phyloP scores from a whole-genome alignment of 2,113 vertebrate genomes.

The Cryptomyrus ogoouensis region DNA sequence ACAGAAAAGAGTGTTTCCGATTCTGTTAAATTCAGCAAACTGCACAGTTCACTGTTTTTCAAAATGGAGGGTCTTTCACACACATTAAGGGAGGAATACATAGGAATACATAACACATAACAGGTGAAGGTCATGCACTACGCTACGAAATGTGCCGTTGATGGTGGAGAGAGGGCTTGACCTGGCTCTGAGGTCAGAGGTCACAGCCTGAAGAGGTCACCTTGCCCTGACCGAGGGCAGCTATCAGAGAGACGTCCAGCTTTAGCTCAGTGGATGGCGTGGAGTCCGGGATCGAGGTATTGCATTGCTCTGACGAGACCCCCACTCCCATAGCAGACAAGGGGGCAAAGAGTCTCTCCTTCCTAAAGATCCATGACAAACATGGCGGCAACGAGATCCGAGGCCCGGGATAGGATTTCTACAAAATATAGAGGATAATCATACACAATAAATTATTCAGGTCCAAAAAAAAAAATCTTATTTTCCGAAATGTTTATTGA shows the following conservation, averaged over 20 bases:
- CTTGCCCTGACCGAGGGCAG: background rate
- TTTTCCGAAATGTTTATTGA: conserved; percentile 79
- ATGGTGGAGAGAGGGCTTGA: background rate
- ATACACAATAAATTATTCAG: conserved; percentile 75
- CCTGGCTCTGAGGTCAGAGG: background rate
- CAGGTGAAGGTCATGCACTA: background rate
- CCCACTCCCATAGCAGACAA: conserved; percentile 16
- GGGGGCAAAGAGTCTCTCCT: conserved; percentile 48
- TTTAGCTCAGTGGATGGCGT: conserved; percentile 14
- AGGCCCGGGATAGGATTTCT: conserved; percentile 67
- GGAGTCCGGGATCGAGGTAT: conserved; percentile 17
- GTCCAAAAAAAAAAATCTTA: conserved; percentile 47
- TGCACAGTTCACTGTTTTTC: background rate
- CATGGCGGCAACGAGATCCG: conserved; percentile 66
- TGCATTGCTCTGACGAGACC: conserved; percentile 21
- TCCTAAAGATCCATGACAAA: conserved; percentile 65
- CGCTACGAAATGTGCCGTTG: background rate
- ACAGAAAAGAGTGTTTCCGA: background rate
- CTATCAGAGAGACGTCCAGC: background rate
- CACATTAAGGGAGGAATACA: background rate
- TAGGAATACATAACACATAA: background rate
- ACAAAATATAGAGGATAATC: conserved; percentile 58
- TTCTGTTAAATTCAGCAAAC: background rate
- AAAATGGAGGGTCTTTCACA: background rate
- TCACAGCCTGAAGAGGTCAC: background rate